phyloP scores from a whole-genome alignment of 1,140 invertebrate species.

The Oryctes rhinoceros region DNA sequence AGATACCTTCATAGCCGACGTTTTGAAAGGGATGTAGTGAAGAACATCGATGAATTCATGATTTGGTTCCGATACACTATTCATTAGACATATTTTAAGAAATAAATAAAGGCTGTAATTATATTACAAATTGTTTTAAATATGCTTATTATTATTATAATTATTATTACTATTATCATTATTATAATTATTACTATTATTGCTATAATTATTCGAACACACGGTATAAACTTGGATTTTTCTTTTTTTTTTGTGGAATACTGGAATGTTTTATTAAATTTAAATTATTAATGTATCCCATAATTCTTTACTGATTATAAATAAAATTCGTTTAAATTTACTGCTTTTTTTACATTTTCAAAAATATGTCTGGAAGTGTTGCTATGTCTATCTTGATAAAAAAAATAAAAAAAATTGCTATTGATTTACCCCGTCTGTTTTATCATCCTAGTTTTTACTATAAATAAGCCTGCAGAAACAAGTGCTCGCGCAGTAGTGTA shows the following conservation, averaged over 20 bases:
- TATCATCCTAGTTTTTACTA: no score
- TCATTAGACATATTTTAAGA: constrained; percentile 40
- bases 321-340: constrained; percentile 25
- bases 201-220: background rate
- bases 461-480: no score
- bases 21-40: constrained; percentile 60
- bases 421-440: no score
- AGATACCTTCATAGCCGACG: constrained; percentile 67
- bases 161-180: constrained; percentile 9
- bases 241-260: constrained; percentile 26
- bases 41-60: constrained; percentile 23
- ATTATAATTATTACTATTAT: constrained; percentile 22
- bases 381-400: no score
- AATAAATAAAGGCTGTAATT: constrained; percentile 43
- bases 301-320: constrained; percentile 27
- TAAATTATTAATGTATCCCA: constrained; percentile 21
- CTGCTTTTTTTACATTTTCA: background rate
- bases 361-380: no score
- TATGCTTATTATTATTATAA: constrained; percentile 40
- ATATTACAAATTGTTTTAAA: constrained; percentile 42
- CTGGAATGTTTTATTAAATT: constrained; percentile 30
- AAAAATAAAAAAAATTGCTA: no score
- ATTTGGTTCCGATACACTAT: constrained; percentile 38
- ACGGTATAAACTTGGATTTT: constrained; percentile 1
- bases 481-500: no score